A percentile compares a stretch with the other conserved stretches of the same genome.
Evolutionary conservation across 2,797 vertebrate genomes (phyloP).

Genomic region (Spinibarbus caldwelli): DNA sequence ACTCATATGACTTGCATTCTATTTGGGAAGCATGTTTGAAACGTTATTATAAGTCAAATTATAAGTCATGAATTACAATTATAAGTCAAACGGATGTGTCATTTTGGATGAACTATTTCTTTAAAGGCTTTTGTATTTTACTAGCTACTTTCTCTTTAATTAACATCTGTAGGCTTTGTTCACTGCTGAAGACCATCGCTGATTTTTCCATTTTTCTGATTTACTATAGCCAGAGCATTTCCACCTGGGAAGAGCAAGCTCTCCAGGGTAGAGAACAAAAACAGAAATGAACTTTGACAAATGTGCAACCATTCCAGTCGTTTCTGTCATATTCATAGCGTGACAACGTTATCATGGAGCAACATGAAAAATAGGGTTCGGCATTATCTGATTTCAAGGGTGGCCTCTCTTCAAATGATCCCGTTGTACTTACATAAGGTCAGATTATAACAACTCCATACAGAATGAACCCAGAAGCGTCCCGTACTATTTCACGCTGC

Average conservation of each 20-base stretch:
- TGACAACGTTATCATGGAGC: neutral
- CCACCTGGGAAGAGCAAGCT: neutral
- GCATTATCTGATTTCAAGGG: neutral
- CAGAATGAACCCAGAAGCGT: neutral
- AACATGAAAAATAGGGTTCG: neutral
- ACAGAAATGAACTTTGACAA: neutral
- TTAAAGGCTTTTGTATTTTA: no score
- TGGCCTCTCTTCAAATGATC: slow-evolving; percentile 1
- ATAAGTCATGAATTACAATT: no score
- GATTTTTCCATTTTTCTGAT: neutral
- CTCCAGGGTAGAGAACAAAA: neutral
- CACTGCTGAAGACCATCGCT: neutral
- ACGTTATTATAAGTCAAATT: no score
- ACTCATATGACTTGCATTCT: no score
- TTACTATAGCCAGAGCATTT: neutral
- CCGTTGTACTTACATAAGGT: neutral
- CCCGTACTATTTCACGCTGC: neutral
- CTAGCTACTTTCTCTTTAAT: no score
- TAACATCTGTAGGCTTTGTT: neutral
- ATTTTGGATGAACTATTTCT: no score
- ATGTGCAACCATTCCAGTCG: neutral
- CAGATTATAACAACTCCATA: neutral
- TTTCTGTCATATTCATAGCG: neutral
- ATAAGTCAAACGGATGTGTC: no score
- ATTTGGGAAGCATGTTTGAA: no score